A percentile compares a stretch with the other conserved stretches of the same genome.
Conservation (phyloP, 1,140 invertebrate species). For the Drosophila ercepeae region DNA sequence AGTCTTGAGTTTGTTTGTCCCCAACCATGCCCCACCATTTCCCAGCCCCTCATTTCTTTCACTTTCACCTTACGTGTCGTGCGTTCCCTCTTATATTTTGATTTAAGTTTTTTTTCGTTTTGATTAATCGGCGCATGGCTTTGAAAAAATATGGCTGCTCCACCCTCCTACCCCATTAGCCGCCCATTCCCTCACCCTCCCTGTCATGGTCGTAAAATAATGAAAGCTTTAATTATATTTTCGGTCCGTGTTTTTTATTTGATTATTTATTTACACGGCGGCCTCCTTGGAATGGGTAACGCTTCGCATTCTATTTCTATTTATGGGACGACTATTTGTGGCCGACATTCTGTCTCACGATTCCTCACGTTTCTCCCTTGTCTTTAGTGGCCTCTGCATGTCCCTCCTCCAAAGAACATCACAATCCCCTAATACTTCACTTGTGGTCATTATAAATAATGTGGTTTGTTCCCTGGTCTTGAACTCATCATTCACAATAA, state of each 20-base stretch:
- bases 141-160: slow-evolving; percentile 48
- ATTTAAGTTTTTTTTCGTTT: slow-evolving; percentile 3
- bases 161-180: slow-evolving; percentile 7
- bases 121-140: slow-evolving; percentile 64
- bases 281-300: slow-evolving; percentile 7
- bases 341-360: slow-evolving; percentile 29
- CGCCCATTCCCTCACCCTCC: background rate
- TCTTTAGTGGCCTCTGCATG: slow-evolving; percentile 39
- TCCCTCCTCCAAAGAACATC: slow-evolving; percentile 13
- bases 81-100: slow-evolving; percentile 3
- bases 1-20: slow-evolving; percentile 15
- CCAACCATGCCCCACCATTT: slow-evolving; percentile 1
- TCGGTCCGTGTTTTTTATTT: slow-evolving; percentile 38
- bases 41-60: slow-evolving; percentile 3
- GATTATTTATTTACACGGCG: slow-evolving; percentile 60
- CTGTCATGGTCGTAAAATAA: slow-evolving; percentile 45
- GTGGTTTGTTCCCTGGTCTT: background rate
- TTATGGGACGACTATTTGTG: slow-evolving; percentile 29
- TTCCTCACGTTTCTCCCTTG: slow-evolving; percentile 23
- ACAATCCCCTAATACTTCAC: background rate
- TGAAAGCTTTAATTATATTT: slow-evolving; percentile 61
- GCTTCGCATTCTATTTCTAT: slow-evolving; percentile 23
- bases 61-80: slow-evolving; percentile 44
- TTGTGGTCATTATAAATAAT: slow-evolving; percentile 19
- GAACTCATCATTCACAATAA: background rate